These are phyloP conservation scores for Scolopax mira DNA, from an alignment of 2,113 vertebrate genomes.

Conservation along the genomic window DNA sequence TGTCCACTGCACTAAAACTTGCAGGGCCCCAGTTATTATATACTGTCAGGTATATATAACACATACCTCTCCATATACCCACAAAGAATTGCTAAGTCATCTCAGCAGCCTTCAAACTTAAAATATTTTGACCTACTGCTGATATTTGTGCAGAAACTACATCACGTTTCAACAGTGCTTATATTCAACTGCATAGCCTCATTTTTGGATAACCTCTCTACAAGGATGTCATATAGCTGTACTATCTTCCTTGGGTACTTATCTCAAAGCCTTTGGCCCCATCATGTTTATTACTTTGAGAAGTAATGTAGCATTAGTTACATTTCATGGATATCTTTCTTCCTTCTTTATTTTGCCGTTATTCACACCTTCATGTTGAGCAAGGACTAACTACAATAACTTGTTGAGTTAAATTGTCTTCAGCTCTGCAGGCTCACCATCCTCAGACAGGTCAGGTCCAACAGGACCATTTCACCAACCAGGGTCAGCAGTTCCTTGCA, in stretches of 20 bases:
- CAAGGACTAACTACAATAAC: not conserved
- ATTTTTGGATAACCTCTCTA: not conserved
- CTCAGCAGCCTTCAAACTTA: not conserved
- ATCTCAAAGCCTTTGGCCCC: not conserved
- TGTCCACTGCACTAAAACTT: not conserved
- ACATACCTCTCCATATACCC: not conserved
- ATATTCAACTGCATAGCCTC: not conserved
- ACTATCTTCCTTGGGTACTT: not conserved
- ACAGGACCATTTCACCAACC: not conserved
- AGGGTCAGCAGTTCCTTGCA: accelerated
- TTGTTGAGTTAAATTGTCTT: too few species aligned
- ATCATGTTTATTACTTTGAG: not conserved
- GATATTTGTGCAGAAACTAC: not conserved
- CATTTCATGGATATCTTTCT: not conserved
- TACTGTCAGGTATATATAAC: not conserved
- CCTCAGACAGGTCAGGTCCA: not conserved
- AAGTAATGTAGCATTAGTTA: not conserved
- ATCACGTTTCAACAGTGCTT: not conserved
- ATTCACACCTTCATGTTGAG: not conserved
- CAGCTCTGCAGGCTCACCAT: not conserved
- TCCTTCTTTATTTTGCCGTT: not conserved
- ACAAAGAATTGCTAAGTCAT: not conserved
- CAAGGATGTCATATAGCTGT: not conserved
- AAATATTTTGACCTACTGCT: not conserved
- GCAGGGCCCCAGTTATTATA: not conserved